Evolutionary conservation across 2,888 invertebrate species (phyloP), one percentile per base, ranked within the genome.

Genomic region (Zele albiditarsus): DNA sequence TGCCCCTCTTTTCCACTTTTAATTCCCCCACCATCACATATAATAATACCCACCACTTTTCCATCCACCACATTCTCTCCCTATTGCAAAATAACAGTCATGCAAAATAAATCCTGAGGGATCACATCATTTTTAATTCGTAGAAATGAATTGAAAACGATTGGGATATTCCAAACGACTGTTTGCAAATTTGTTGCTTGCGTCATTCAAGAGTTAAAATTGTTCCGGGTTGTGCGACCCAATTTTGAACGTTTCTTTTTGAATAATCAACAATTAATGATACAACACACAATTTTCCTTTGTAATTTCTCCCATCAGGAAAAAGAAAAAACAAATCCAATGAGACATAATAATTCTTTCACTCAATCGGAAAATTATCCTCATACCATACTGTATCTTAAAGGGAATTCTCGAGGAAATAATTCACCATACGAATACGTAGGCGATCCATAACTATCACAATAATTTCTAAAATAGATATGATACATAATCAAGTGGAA

Each of bases 71-170:
- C 6, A 6, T 53, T 23, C 20, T 53, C 20, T 23, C 6, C n/a
- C n/a, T 20, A 38, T 4, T 12, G 12, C 38, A 20, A 20, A 20
- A 8, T 23, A 10, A 53, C 23, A 20, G 23, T 53, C 53, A 53
- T 20, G 20, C n/a, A 53, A 1, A 53, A 20, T 53, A 20, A 53
- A 53, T 53, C 53, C 53, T 53, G 20, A 20, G 53, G 53, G 28
- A 31, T 31, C 28, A 31, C 28, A 60, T 60, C 6, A 28, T 20
- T 58, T 63, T 31, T 38, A 38, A 38, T 38, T 71, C 63, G 49
- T 42, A 49, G 63, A 63, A 71, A 6, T 16, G 49, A 71, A 63
- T 63, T 49, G 71, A 31, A 71, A 71, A 63, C 20, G 23, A 62
- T 63, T 49, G 71, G 23, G 49, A 71, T 71, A 63, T 62, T 49